Conservation (phyloP, 2,797 vertebrate genomes). For the Paratrypauchen microcephalus region DNA sequence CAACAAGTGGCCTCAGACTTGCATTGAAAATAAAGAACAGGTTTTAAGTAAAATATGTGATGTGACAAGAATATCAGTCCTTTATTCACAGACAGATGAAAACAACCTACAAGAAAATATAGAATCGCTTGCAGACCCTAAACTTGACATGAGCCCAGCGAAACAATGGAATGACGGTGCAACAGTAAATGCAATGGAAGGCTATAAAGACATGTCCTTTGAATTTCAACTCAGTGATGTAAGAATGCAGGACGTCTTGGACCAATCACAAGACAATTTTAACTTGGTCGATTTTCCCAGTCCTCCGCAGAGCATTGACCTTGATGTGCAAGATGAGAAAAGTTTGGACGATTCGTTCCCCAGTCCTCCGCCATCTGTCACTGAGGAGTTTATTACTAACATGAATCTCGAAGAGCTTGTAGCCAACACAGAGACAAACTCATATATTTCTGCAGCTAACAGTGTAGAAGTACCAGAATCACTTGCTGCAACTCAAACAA, state of each 20-base stretch:
- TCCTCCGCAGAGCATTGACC: conserved; percentile 71
- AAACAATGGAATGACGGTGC: conserved; percentile 31
- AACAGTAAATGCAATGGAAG: conserved; percentile 33
- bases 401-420: conserved; percentile 69
- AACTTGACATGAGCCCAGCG: conserved; percentile 28
- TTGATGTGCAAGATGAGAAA: conserved; percentile 75
- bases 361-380: conserved; percentile 72
- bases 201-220: conserved; percentile 35
- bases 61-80: conserved; percentile 36
- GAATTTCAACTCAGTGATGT: conserved; percentile 49
- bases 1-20: conserved; percentile 65
- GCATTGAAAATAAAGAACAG: conserved; percentile 39
- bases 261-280: conserved; percentile 67
- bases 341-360: conserved; percentile 77
- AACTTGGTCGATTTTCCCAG: conserved; percentile 77
- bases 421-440: conserved; percentile 48
- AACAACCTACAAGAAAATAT: conserved; percentile 43
- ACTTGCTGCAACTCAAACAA: conserved; percentile 62
- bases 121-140: conserved; percentile 39
- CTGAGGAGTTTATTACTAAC: conserved; percentile 66
- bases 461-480: conserved; percentile 43
- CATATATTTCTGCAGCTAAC: conserved; percentile 41
- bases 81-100: conserved; percentile 43
- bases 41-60: conserved; percentile 27
- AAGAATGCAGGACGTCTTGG: conserved; percentile 51